Base-by-base conservation (phyloP, 2,797 vertebrate genomes). In the Bovichtus variegatus region DNA sequence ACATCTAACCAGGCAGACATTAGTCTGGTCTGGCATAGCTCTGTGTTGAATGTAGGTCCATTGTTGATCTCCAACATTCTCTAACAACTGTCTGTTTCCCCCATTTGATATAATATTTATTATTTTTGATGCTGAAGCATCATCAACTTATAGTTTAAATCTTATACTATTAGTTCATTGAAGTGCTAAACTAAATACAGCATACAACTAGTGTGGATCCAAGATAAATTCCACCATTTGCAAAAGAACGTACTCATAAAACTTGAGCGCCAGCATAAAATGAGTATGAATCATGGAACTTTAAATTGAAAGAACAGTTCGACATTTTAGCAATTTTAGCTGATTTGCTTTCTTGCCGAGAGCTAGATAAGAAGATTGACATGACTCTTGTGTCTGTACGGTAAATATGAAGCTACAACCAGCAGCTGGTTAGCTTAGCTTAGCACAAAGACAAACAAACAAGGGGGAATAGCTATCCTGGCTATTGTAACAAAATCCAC, bases 1-100 rank as follows among this genome's bases (percentile, higher is more conserved):
- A 59, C 44, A 46, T 63, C 25, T 63, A 59, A 67, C 62, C 46
- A 36, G 44, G 29, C 55, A 71, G 69, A 78, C 40, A 27, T 47
- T 31, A n/a, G 61, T 65, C 25, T 67, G 47, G 63, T 80, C 65
- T 62, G 49, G 40, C 0, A 58, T 71, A 41, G 72, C 82, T 84
- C 67, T 82, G 49, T 75, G 46, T 46, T 78, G 16, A 70, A 59
- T 66, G 36, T 73, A 81, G 83, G 86, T 87, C 84, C 81, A 70
- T 66, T 46, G 47, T 34, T 75, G 38, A 81, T 67, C 21, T 78
- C 61, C 25, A 69, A 68, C 29, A 58, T 47, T 65, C 36, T 73
- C 58, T 15, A 34, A 54, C 59, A 34, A 15, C 23, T 68, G 12
- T 63, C 60, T 51, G 10, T 47, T 67, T 64, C 53, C 38, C 38